Evolutionary conservation across 2,797 vertebrate genomes (phyloP).

Genomic region (Holocentrus rufus): DNA sequence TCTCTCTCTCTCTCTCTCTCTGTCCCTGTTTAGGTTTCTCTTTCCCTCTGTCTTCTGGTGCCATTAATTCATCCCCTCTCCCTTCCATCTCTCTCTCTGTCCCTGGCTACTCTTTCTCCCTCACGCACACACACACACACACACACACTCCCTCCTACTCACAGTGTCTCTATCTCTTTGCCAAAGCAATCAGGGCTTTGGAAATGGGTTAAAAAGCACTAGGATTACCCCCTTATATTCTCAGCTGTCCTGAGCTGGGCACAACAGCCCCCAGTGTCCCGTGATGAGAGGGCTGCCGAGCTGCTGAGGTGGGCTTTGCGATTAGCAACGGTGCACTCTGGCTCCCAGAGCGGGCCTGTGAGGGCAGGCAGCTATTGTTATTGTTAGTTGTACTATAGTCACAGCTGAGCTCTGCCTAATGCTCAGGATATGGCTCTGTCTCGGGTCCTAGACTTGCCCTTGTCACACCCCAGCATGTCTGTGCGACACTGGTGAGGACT

Average conservation of each 20-base stretch:
- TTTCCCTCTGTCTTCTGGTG: slow-evolving; percentile 44
- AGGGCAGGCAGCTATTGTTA: too few species aligned
- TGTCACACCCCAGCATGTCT: too few species aligned
- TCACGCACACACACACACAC: slow-evolving; percentile 25
- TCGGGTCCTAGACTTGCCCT: too few species aligned
- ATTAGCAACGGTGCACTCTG: slow-evolving; percentile 46
- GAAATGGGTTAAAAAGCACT: slow-evolving; percentile 53
- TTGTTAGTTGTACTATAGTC: too few species aligned
- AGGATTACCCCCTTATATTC: slow-evolving; percentile 63
- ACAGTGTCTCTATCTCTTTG: slow-evolving; percentile 48
- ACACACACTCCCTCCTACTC: slow-evolving; percentile 49
- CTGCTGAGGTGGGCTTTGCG: slow-evolving; percentile 53
- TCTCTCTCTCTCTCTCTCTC: slow-evolving; percentile 9
- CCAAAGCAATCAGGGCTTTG: slow-evolving; percentile 62
- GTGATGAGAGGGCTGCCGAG: slow-evolving; percentile 47
- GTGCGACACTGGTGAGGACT: too few species aligned
- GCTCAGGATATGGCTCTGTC: too few species aligned
- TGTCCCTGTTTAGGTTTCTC: neutral
- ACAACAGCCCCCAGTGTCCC: slow-evolving; percentile 38
- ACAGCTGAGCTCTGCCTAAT: too few species aligned
- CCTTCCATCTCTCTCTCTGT: slow-evolving; percentile 25
- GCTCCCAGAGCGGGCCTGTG: too few species aligned
- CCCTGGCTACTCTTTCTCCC: slow-evolving; percentile 7
- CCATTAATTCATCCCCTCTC: slow-evolving; percentile 42
- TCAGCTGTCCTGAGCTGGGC: slow-evolving; percentile 47